These are phyloP conservation scores for Apodemia duryi DNA, from an alignment of 2,888 invertebrate species.

Conservation along the genomic window DNA sequence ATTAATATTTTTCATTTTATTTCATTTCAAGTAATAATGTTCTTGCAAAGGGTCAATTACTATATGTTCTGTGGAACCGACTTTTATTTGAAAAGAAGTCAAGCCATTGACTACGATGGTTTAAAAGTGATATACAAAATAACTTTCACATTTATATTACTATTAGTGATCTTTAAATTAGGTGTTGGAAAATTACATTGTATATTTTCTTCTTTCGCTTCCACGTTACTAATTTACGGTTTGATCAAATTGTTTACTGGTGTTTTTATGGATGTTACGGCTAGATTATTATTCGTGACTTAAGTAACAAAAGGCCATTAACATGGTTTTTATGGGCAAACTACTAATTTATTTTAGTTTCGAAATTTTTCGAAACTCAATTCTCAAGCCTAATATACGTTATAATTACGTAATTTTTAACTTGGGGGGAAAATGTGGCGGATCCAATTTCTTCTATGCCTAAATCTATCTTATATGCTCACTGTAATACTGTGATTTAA, in stretches of 20 bases:
- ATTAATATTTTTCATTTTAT: too few species aligned
- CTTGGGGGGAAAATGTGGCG: neutral
- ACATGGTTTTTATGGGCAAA: neutral
- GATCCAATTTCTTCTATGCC: neutral
- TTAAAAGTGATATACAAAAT: neutral
- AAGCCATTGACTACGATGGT: neutral
- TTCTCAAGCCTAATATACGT: too few species aligned
- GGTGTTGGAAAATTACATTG: slow-evolving; percentile 3
- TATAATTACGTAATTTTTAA: neutral
- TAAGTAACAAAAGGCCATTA: slow-evolving; percentile 5
- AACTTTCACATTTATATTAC: neutral
- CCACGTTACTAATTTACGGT: slow-evolving; percentile 12
- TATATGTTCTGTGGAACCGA: too few species aligned
- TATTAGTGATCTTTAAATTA: neutral
- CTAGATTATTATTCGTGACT: neutral
- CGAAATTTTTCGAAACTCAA: neutral
- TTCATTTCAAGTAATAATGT: too few species aligned
- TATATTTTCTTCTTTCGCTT: neutral
- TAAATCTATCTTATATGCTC: too few species aligned
- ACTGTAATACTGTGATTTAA: too few species aligned
- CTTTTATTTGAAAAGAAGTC: too few species aligned
- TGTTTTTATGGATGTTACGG: neutral
- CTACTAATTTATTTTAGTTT: neutral
- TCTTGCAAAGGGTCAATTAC: too few species aligned
- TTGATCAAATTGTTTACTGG: neutral